Conservation (phyloP, 1,140 invertebrate genomes). For the Apis florea region DNA sequence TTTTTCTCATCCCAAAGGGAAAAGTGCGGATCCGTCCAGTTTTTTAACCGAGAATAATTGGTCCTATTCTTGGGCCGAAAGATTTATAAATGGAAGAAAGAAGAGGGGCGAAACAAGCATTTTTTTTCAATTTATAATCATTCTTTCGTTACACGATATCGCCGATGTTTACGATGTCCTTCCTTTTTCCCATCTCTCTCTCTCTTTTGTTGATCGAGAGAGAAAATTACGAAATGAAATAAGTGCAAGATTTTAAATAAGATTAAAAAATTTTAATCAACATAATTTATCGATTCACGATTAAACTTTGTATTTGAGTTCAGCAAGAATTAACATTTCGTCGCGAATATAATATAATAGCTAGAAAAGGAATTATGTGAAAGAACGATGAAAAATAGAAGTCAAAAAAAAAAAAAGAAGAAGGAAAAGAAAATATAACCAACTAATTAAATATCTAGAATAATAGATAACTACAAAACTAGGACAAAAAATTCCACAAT, state of each 20-base stretch:
- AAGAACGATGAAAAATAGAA: not conserved
- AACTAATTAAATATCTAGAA: constrained; percentile 12
- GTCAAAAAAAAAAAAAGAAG: too few species aligned
- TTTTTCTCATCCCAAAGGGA: not conserved
- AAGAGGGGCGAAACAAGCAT: too few species aligned
- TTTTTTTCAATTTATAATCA: too few species aligned
- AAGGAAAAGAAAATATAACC: not conserved
- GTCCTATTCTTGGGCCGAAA: not conserved
- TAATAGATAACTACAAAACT: not conserved
- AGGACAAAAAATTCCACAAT: not conserved
- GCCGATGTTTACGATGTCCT: too few species aligned
- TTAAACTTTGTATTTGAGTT: not conserved
- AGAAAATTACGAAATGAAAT: not conserved
- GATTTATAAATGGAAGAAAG: too few species aligned
- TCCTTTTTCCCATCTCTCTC: not conserved
- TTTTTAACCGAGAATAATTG: constrained; percentile 16
- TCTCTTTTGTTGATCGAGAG: not conserved
- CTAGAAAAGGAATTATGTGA: not conserved
- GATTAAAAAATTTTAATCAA: too few species aligned
- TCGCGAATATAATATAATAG: not conserved
- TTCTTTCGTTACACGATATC: not conserved
- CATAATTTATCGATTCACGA: not conserved
- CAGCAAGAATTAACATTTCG: not conserved
- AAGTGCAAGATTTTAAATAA: not conserved
- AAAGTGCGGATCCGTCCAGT: not conserved